Base-by-base conservation (phyloP, 1,140 invertebrate genomes). In the Nasonia vitripennis region DNA sequence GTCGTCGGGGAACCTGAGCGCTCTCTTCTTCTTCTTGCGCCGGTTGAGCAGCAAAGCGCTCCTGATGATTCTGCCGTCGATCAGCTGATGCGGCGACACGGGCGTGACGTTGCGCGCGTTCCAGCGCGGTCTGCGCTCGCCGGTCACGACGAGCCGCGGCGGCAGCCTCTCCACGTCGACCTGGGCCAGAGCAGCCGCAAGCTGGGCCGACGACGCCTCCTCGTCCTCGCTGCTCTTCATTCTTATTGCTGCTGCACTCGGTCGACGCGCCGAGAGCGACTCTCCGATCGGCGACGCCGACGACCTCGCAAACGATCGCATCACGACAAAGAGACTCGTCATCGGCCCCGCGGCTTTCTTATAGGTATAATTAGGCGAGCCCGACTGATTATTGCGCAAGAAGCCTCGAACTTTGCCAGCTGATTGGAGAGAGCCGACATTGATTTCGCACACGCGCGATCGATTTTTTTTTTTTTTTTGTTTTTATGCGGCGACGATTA, bases 141-240 rank as follows among this genome's bases (percentile, higher is more conserved):
- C 27, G n/a, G 78, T 17, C 2, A 41, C 6, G 70, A 86, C 31
- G n/a, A 71, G 23, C 7, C 86, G 31, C 0, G 86, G 86, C 6
- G 86, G 86, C 55, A 86, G 51, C 10, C 41, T 31, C n/a, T 86
- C 86, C 23, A 86, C 48, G 78, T 86, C 86, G n/a, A 86, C 77
- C 34, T 79, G 62, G 2, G 55, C 84, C 11, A 81, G 6, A 20
- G 80, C 81, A 7, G 73, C 80, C 7, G 81, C 81, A 4, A 62
- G 55, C 17, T 55, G 55, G 7, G 41, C 41, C 41, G 41, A 45
- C 41, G 10, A 9, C 0, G 41, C 41, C 9, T 45, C 41, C 41
- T 45, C 17, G 6, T 62, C 55, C 17, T 20, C 55, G 55, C 20
- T 9, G 55, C 55, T 45, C 41, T 45, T 62, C 55, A 62, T 62